Conservation (phyloP, 2,797 vertebrate genomes). For the Carcharodon carcharias region DNA sequence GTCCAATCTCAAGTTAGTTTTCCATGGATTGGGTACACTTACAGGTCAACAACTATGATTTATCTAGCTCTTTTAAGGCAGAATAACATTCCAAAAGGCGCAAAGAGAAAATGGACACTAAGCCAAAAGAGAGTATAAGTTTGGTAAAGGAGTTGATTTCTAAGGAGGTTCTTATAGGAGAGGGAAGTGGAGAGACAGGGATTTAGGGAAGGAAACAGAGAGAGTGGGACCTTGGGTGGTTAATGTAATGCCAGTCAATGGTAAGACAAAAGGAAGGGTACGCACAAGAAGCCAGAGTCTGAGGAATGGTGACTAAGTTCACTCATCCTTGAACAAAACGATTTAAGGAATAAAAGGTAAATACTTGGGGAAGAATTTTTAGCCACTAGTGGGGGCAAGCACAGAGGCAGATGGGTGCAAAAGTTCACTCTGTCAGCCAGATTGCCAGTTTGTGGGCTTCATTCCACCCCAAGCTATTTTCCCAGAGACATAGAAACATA, state of each 20-base stretch:
- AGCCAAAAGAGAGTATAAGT: background rate
- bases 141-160: background rate
- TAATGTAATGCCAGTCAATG: background rate
- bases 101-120: background rate
- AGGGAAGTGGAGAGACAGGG: background rate
- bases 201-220: background rate
- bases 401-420: no score
- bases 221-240: background rate
- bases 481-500: no score
- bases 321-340: background rate
- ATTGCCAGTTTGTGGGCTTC: background rate
- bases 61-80: background rate
- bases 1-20: no score
- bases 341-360: background rate
- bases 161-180: background rate
- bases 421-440: background rate
- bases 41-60: background rate
- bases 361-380: background rate
- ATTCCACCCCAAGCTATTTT: background rate
- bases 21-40: background rate
- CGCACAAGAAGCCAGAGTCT: background rate
- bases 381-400: no score
- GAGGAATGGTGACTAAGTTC: background rate
- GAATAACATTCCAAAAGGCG: background rate
- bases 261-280: background rate